phyloP scores from a whole-genome alignment of 2,888 invertebrate species.

The Deilephila porcellus region DNA sequence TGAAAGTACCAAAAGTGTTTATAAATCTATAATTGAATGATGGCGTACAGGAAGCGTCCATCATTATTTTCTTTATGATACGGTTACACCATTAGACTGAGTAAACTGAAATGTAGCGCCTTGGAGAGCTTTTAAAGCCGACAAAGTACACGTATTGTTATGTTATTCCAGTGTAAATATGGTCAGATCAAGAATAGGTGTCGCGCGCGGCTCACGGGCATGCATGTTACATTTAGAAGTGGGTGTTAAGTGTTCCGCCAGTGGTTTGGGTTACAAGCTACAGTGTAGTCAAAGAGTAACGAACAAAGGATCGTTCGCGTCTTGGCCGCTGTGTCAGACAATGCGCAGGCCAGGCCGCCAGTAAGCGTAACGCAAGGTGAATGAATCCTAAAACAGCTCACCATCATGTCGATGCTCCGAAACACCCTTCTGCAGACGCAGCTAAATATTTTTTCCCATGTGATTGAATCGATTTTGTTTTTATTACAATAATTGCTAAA shows the following conservation, averaged over 20 bases:
- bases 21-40: conserved; percentile 46
- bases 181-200: conserved; percentile 62
- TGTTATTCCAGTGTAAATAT: conserved; percentile 70
- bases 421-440: conserved; percentile 25
- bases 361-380: conserved; percentile 78
- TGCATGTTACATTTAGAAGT: conserved; percentile 69
- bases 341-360: conserved; percentile 71
- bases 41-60: conserved; percentile 48
- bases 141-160: conserved; percentile 59
- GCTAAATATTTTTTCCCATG: conserved; percentile 8
- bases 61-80: conserved; percentile 25
- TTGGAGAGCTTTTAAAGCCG: conserved; percentile 60
- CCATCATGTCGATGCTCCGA: conserved; percentile 51
- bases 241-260: conserved; percentile 71
- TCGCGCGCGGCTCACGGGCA: conserved; percentile 57
- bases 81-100: conserved; percentile 13
- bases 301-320: conserved; percentile 80
- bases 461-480: conserved; percentile 16
- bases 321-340: conserved; percentile 69
- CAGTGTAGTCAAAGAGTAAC: conserved; percentile 73
- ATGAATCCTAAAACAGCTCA: conserved; percentile 77
- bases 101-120: neutral
- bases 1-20: conserved; percentile 64
- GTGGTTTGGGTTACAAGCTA: conserved; percentile 72
- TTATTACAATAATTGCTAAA: conserved; percentile 25